Percentiles rank a stretch among this genome's conserved stretches.
These are phyloP conservation scores for Luscinia megarhynchos DNA, from an alignment of 2,797 vertebrate genomes.

Conservation along the genomic window DNA sequence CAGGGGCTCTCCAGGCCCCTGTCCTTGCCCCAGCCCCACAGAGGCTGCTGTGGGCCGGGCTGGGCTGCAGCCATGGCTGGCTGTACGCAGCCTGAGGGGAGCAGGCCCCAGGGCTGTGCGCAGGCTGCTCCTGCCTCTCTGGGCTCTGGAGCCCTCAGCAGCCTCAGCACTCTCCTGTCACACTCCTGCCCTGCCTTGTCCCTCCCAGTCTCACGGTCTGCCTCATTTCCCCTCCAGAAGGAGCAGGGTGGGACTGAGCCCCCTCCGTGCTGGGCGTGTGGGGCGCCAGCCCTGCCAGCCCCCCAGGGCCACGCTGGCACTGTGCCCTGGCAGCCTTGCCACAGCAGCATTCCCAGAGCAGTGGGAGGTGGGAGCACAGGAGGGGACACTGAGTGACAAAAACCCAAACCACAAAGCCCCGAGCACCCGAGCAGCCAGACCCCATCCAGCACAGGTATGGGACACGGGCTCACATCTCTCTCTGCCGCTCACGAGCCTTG, in stretches of 20 bases:
- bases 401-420: neutral
- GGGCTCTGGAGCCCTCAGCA: neutral
- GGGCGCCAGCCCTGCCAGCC: neutral
- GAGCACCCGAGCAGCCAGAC: fast-evolving
- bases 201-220: neutral
- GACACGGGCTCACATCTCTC: neutral
- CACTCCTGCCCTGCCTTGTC: fast-evolving
- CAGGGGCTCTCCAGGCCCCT: neutral
- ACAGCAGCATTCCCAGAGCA: fast-evolving
- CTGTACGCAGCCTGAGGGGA: neutral
- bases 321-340: neutral
- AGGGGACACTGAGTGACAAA: neutral
- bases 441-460: neutral
- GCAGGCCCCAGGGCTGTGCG: neutral
- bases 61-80: neutral
- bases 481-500: fast-evolving
- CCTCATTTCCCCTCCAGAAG: neutral
- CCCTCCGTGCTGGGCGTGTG: fast-evolving
- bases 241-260: neutral
- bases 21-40: neutral
- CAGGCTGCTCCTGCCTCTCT: neutral
- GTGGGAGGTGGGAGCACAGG: fast-evolving
- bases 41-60: neutral
- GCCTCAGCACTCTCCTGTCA: neutral
- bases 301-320: too few species aligned